Conservation (phyloP, 2,113 vertebrate genomes). For the Coryphaenoides rupestris region DNA sequence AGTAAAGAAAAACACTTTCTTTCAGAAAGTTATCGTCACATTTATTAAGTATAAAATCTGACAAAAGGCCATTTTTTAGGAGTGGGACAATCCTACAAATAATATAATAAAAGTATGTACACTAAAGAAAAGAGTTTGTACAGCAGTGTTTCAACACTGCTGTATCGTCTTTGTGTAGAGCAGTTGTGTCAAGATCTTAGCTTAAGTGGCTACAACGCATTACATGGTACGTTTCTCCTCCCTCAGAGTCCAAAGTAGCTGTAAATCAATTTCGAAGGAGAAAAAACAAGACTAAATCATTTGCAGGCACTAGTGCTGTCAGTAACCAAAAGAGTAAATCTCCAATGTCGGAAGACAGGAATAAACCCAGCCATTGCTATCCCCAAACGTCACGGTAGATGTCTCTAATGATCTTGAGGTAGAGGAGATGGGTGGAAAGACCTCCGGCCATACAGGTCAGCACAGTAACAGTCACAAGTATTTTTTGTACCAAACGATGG, state of each 20-base stretch:
- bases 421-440: constrained; percentile 26
- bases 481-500: neutral
- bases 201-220: neutral
- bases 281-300: neutral
- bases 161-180: neutral
- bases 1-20: neutral
- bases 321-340: neutral
- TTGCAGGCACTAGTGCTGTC: neutral
- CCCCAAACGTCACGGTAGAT: neutral
- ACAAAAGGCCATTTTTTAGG: constrained; percentile 31
- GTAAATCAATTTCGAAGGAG: neutral
- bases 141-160: neutral
- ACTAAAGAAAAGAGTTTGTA: constrained; percentile 7
- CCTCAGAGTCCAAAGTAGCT: neutral
- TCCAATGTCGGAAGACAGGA: too few species aligned
- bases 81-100: constrained; percentile 19
- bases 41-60: constrained; percentile 56
- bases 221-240: neutral
- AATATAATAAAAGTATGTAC: constrained; percentile 22
- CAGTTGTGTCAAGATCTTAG: too few species aligned
- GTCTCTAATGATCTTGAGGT: constrained; percentile 33
- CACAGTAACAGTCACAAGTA: constrained; percentile 25
- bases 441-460: constrained; percentile 13
- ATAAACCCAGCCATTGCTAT: too few species aligned
- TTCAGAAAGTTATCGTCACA: constrained; percentile 31